Percentiles rank a stretch among this genome's conserved stretches.
Conservation (phyloP, 2,888 invertebrate genomes). For the Cremastobaeus sp. region DNA sequence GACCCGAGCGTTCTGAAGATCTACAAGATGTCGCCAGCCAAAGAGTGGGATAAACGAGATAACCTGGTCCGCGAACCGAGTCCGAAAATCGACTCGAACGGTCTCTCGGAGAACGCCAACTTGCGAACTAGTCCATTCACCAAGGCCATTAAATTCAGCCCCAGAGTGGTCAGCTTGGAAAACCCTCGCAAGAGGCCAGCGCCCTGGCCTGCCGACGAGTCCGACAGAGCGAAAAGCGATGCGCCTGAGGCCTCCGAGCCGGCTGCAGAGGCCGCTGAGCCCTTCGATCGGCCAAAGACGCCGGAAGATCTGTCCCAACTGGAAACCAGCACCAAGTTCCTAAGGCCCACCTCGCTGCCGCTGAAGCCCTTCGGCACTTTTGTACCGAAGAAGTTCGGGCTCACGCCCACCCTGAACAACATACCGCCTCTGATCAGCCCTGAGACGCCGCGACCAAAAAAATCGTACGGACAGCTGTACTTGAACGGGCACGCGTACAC, state of each 20-base stretch:
- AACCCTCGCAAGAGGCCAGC: constrained; percentile 67
- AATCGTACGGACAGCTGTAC: constrained; percentile 92
- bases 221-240: constrained; percentile 1
- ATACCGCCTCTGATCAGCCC: constrained; percentile 92
- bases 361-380: constrained; percentile 91
- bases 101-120: constrained; percentile 59
- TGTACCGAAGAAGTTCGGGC: constrained; percentile 88
- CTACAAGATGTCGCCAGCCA: constrained; percentile 1
- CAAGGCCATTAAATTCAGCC: constrained; percentile 64
- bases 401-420: constrained; percentile 89
- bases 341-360: constrained; percentile 89
- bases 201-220: constrained; percentile 65
- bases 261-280: constrained; percentile 28
- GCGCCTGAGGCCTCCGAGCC: constrained; percentile 24
- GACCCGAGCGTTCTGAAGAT: constrained; percentile 13
- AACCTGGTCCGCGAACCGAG: constrained; percentile 17
- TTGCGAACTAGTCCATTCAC: constrained; percentile 61
- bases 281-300: constrained; percentile 20
- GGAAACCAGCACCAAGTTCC: constrained; percentile 83
- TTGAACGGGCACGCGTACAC: constrained; percentile 95
- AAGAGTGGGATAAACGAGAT: constrained; percentile 23
- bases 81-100: constrained; percentile 64
- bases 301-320: constrained; percentile 15
- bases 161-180: constrained; percentile 47
- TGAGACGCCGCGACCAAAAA: constrained; percentile 93